Evolutionary conservation across 2,888 invertebrate genomes (phyloP), one percentile per base, ranked within the genome.

Genomic region (Operophtera brumata): DNA sequence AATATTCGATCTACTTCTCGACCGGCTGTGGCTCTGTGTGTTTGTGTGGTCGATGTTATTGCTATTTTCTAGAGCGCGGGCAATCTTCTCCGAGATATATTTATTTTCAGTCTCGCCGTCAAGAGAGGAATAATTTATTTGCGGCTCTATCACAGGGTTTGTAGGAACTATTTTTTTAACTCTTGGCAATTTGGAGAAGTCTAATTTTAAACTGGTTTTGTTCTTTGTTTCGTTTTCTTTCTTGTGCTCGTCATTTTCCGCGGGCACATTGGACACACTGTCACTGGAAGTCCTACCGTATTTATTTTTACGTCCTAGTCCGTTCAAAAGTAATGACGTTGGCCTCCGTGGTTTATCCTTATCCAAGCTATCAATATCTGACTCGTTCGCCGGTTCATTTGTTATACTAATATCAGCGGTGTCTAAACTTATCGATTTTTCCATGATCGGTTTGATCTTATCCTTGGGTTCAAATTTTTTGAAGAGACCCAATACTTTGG

Each of bases 401-500:
- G 69, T 78, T 60, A 53, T 63, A 54, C 63, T 74, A 34, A 57
- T 58, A 13, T 72, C 69, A 32, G 57, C 56, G 40, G 59, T 66
- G 12, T 66, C 63, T 49, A 80, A 77, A 59, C 61, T 74, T 14
- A 59, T 65, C 13, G 72, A 67, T 69, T 82, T 87, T 59, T 85
- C 84, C 45, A 75, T 60, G 14, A 69, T 47, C 6, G 75, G 75
- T 70, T 86, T 89, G 10, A 74, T 54, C 68, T 86, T 86, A 55
- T 90, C 87, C 66, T 93, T 91, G 46, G 94, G 91, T 79, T 95
- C 93, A 77, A 92, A 93, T 78, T 94, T 95, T 65, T 94, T 94
- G 66, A 96, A 95, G 2, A 96, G 83, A 0, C 95, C 95, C 53
- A 96, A 82, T 40, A 96, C 95, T 73, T 93, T 94, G 0, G 95